Conservation (phyloP, 1,140 invertebrate species). For the Archivesica marissinica region DNA sequence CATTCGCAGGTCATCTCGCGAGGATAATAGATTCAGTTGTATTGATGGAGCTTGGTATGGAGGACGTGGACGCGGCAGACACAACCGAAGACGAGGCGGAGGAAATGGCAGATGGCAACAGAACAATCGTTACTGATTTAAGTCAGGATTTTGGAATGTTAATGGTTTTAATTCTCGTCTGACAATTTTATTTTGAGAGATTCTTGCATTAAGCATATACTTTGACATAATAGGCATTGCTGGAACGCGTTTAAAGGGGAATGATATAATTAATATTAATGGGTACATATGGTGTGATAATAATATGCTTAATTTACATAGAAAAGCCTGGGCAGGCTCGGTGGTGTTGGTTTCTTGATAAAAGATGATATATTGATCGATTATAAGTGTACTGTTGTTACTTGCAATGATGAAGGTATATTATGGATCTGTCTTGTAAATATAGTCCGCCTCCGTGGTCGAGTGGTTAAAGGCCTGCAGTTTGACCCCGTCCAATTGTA, state of each 20-base stretch:
- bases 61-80: neutral
- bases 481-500: too few species aligned
- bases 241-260: constrained; percentile 3
- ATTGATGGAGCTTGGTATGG: neutral
- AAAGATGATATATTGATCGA: neutral
- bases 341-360: constrained; percentile 18
- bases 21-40: neutral
- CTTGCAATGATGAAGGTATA: constrained; percentile 3
- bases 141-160: constrained; percentile 19
- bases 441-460: too few species aligned
- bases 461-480: too few species aligned
- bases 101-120: neutral
- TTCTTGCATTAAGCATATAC: neutral
- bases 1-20: neutral
- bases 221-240: constrained; percentile 47
- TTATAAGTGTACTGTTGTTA: neutral
- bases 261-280: neutral
- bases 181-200: constrained; percentile 6
- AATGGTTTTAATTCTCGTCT: neutral
- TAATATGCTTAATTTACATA: neutral
- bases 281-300: constrained; percentile 8
- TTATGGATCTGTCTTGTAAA: constrained; percentile 7
- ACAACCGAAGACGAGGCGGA: neutral
- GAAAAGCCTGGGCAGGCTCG: constrained; percentile 27
- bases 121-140: neutral